Evolutionary conservation across 2,797 vertebrate genomes (phyloP).

Genomic region (Enteromius argenteus): DNA sequence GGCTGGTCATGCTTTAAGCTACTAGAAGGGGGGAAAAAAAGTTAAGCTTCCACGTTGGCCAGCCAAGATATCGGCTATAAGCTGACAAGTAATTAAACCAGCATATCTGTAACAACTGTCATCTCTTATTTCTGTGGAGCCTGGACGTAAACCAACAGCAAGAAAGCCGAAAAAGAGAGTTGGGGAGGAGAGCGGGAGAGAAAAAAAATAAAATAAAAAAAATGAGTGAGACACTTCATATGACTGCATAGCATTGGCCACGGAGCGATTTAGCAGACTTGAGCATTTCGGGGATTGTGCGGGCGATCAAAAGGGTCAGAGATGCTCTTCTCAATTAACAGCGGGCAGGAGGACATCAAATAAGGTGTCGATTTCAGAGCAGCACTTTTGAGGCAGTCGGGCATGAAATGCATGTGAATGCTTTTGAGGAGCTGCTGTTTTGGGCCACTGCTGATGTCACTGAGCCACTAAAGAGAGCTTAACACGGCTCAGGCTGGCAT

Average conservation of each 20-base stretch:
- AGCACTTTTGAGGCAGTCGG: slow-evolving; percentile 86
- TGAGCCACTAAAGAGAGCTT: slow-evolving; percentile 79
- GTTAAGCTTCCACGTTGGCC: slow-evolving; percentile 94
- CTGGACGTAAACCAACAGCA: slow-evolving; percentile 93
- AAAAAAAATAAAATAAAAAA: slow-evolving; percentile 66
- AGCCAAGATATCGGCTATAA: slow-evolving; percentile 95
- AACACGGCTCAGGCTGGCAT: slow-evolving; percentile 70
- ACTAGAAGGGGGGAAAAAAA: slow-evolving; percentile 81
- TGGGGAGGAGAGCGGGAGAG: slow-evolving; percentile 63
- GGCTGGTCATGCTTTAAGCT: slow-evolving; percentile 97
- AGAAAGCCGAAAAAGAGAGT: slow-evolving; percentile 76
- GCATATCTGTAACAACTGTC: slow-evolving; percentile 98
- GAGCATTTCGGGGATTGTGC: slow-evolving; percentile 91
- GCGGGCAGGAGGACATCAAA: slow-evolving; percentile 89
- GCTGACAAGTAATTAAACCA: slow-evolving; percentile 99
- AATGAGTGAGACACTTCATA: slow-evolving; percentile 80
- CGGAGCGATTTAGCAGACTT: slow-evolving; percentile 90
- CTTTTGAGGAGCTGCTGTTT: slow-evolving; percentile 83
- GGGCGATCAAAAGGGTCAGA: slow-evolving; percentile 89
- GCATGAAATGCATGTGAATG: slow-evolving; percentile 91
- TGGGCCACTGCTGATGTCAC: slow-evolving; percentile 86
- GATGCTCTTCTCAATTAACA: slow-evolving; percentile 91
- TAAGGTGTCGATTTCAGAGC: slow-evolving; percentile 92
- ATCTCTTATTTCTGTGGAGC: slow-evolving; percentile 96
- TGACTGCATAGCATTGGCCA: slow-evolving; percentile 84